Conservation (phyloP, 1,140 invertebrate species). For the Hermatobates lingyangjiaoensis region DNA sequence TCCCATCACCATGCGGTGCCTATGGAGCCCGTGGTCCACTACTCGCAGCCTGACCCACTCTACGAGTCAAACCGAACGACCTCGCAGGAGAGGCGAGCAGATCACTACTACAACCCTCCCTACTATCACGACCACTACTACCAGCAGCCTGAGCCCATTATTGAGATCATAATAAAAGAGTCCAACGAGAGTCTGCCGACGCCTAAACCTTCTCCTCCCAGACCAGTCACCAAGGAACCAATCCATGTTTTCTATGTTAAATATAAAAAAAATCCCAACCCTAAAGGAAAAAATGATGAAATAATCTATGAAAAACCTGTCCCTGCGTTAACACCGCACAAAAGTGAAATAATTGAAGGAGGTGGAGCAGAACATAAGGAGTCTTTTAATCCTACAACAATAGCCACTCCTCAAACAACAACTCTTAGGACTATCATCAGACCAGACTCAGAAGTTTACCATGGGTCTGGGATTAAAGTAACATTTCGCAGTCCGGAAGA, state of each 20-base stretch:
- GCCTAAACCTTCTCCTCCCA: conserved; percentile 22
- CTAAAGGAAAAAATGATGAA: conserved; percentile 25
- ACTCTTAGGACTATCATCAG: conserved; percentile 62
- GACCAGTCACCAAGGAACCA: conserved; percentile 31
- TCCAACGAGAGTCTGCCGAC: conserved; percentile 58
- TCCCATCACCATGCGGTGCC: conserved; percentile 50
- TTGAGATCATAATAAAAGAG: conserved; percentile 79
- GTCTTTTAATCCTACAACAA: not conserved
- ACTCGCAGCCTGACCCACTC: conserved; percentile 54
- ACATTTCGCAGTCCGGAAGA: conserved; percentile 15
- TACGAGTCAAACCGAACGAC: conserved; percentile 23
- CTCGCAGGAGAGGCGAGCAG: conserved; percentile 2
- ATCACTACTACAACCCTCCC: conserved; percentile 1
- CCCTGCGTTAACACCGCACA: conserved; percentile 45
- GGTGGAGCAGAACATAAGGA: conserved; percentile 11
- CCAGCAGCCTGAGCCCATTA: conserved; percentile 68
- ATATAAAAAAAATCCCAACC: conserved; percentile 49
- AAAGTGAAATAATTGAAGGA: conserved; percentile 20
- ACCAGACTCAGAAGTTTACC: conserved; percentile 61
- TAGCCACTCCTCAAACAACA: conserved; percentile 37
- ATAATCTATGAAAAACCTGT: conserved; percentile 58
- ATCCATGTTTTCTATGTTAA: conserved; percentile 79
- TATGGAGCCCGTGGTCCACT: conserved; percentile 59
- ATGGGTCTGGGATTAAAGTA: conserved; percentile 23
- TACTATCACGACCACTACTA: conserved; percentile 35